phyloP scores from a whole-genome alignment of 2,888 invertebrate genomes.

The Hypomecis punctinalis region DNA sequence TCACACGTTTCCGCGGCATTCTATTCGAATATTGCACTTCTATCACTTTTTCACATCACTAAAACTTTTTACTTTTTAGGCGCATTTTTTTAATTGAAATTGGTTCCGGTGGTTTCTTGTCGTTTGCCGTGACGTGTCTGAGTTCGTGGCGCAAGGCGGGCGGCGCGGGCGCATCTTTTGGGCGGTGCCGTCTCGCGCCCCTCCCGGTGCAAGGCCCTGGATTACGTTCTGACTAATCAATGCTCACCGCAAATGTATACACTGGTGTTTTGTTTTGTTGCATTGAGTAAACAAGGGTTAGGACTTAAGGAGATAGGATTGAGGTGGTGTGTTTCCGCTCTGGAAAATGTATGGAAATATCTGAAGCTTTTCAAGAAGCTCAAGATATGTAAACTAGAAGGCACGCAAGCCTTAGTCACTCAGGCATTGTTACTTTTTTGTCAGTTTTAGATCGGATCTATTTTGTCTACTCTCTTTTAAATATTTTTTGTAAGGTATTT shows the following conservation, averaged over 20 bases:
- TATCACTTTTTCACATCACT: slow-evolving; percentile 46
- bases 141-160: slow-evolving; percentile 72
- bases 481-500: no score
- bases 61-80: slow-evolving; percentile 36
- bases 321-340: background rate
- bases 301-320: background rate
- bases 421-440: no score
- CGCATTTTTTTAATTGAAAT: slow-evolving; percentile 24
- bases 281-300: slow-evolving; percentile 41
- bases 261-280: slow-evolving; percentile 39
- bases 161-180: slow-evolving; percentile 61
- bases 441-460: no score
- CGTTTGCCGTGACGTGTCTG: slow-evolving; percentile 61
- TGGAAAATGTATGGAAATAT: background rate
- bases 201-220: slow-evolving; percentile 64
- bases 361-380: no score
- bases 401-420: no score
- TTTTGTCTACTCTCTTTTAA: no score
- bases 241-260: slow-evolving; percentile 34
- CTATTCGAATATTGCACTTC: slow-evolving; percentile 51
- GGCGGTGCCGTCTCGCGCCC: slow-evolving; percentile 75
- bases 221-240: slow-evolving; percentile 63
- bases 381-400: no score
- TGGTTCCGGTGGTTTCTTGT: slow-evolving; percentile 51
- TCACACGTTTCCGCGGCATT: slow-evolving; percentile 77